Conservation (phyloP, 2,113 vertebrate species). For the Varanus salvator region DNA sequence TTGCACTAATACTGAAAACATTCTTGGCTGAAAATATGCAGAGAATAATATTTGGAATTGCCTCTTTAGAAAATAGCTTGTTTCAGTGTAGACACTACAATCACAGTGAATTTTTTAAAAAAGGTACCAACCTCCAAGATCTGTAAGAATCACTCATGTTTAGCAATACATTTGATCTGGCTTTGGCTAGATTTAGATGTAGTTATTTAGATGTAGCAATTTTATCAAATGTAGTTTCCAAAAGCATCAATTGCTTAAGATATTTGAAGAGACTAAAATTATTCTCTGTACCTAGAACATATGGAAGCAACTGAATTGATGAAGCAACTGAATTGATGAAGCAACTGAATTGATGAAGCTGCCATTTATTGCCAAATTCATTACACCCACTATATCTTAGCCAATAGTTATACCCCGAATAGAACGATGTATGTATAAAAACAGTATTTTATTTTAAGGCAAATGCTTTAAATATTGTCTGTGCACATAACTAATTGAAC, state of each 20-base stretch:
- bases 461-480: slow-evolving; percentile 20
- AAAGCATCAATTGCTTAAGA: slow-evolving; percentile 7
- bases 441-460: not conserved
- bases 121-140: not conserved
- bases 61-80: not conserved
- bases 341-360: slow-evolving; percentile 63
- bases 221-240: slow-evolving; percentile 36
- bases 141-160: accelerated
- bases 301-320: slow-evolving; percentile 45
- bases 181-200: not conserved
- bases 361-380: slow-evolving; percentile 82
- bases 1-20: not conserved
- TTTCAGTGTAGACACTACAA: not conserved
- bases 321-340: slow-evolving; percentile 51
- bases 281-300: slow-evolving; percentile 69
- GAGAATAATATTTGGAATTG: not conserved
- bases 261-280: slow-evolving; percentile 55
- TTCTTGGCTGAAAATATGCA: accelerated
- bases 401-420: slow-evolving; percentile 60
- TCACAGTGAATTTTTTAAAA: not conserved
- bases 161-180: slow-evolving; percentile 49
- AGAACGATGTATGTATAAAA: slow-evolving; percentile 33
- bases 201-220: slow-evolving; percentile 18
- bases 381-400: slow-evolving; percentile 78
- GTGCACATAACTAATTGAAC: slow-evolving; percentile 27